Percentiles rank a stretch among this genome's conserved stretches.
phyloP scores from a whole-genome alignment of 1,140 invertebrate species.

The Pectinophora gossypiella region DNA sequence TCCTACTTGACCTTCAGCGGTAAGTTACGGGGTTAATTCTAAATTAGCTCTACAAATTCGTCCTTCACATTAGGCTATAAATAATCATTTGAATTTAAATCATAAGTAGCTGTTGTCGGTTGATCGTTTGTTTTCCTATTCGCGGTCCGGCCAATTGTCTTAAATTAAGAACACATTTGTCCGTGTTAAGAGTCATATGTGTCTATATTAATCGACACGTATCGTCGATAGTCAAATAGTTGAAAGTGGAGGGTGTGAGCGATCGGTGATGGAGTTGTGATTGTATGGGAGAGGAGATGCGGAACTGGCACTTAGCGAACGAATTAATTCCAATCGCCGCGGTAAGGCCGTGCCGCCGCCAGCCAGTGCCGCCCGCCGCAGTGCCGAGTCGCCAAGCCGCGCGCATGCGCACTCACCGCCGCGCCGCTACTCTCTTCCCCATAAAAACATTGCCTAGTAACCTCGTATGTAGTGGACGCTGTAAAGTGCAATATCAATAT shows the following conservation, averaged over 20 bases:
- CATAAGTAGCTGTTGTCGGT: background rate
- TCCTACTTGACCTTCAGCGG: background rate
- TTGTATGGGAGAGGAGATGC: background rate
- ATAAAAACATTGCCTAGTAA: constrained; percentile 42
- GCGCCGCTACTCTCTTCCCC: constrained; percentile 11
- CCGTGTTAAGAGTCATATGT: constrained; percentile 35
- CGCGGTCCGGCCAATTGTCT: constrained; percentile 36
- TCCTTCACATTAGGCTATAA: constrained; percentile 2
- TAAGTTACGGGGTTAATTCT: background rate
- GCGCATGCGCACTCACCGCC: constrained; percentile 32
- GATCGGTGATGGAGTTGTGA: background rate
- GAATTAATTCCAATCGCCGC: background rate
- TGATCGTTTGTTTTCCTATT: constrained; percentile 19
- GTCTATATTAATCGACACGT: constrained; percentile 25
- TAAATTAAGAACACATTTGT: constrained; percentile 58
- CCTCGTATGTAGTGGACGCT: constrained; percentile 19
- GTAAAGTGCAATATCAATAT: too few species aligned
- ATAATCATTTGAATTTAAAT: constrained; percentile 2
- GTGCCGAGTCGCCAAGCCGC: constrained; percentile 23
- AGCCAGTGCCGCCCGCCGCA: background rate
- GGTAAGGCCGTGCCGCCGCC: background rate
- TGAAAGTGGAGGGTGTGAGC: background rate
- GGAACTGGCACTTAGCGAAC: constrained; percentile 13
- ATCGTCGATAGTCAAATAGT: background rate
- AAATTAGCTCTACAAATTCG: background rate